Evolutionary conservation across 2,888 invertebrate genomes (phyloP).

Genomic region (Pogonocherus hispidulus): DNA sequence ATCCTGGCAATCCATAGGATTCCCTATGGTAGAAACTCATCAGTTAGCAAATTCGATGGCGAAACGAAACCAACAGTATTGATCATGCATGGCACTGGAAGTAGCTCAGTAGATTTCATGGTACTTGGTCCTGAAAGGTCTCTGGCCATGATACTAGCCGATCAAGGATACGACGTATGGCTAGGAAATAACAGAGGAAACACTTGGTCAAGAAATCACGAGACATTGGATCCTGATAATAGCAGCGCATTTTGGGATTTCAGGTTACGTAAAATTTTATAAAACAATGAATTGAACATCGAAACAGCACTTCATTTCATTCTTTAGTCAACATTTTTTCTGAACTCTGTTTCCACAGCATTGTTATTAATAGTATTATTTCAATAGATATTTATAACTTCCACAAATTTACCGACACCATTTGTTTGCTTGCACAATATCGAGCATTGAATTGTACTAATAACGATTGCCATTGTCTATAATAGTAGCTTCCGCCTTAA

Average conservation of each 20-base stretch:
- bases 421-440: no score
- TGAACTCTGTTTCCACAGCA: no score
- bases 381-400: no score
- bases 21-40: conserved; percentile 64
- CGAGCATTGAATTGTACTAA: no score
- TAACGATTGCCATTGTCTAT: no score
- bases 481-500: no score
- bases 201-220: conserved; percentile 69
- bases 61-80: conserved; percentile 37
- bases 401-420: no score
- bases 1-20: conserved; percentile 72
- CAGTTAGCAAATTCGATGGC: not conserved
- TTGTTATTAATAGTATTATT: no score
- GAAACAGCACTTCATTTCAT: no score
- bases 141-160: conserved; percentile 45
- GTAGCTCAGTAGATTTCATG: conserved; percentile 42
- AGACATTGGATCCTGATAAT: conserved; percentile 51
- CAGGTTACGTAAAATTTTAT: no score
- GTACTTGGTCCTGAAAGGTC: conserved; percentile 48
- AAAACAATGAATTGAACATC: no score
- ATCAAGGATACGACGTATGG: conserved; percentile 52
- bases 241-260: conserved; percentile 70
- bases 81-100: conserved; percentile 40
- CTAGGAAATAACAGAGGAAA: conserved; percentile 71
- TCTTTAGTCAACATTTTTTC: no score